Evolutionary conservation across 1,140 invertebrate species (phyloP), one percentile per base, ranked within the genome.

Genomic region (Chymomyza costata): DNA sequence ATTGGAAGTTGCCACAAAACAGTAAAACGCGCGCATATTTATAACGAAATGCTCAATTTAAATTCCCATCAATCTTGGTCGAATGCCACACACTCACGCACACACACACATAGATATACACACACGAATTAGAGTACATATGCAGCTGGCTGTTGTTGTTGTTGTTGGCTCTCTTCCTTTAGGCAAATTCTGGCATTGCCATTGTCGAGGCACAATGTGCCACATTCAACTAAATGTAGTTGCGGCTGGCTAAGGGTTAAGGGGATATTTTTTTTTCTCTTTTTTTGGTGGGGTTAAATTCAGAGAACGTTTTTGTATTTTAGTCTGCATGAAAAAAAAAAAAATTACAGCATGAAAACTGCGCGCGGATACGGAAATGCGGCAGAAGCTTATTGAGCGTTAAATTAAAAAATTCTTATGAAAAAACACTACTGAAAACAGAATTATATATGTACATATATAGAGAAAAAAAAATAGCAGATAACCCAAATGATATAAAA

Each of bases 31-130:
- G 76, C 66, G 63, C 62, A 78, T 82, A 82, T 82, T 82, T 82
- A 82, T 78, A 82, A 70, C 78, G 63, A 76, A 82, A 82, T 82
- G 76, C 66, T 71, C 70, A 82, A 82, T 82, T 82, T 78, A 80
- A 80, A 80, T 80, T 80, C 73, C 67, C 73, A 71, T 80, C 63
- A 70, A 80, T 67, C 73, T 73, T 80, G 71, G 76, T 67, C 48
- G 59, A 82, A 66, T 80, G 45, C 68, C 55, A 38, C 15, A 38
- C 35, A 15, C 10, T 38, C 2, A 17, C 16, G 13, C 3, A 3
- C 11, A 49, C 62, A 43, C 38, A 51, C 41, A 51, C 62, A 40
- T 37, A 48, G 32, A 35, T n/a, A 34, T 16, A 53, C 46, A 60
- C n/a, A 43, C 14, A 49, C 30, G 35, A 47, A 54, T 16, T 14